A percentile compares a stretch with the other conserved stretches of the same genome.
phyloP scores from a whole-genome alignment of 2,797 vertebrate genomes.

The Orestias chungarensis region DNA sequence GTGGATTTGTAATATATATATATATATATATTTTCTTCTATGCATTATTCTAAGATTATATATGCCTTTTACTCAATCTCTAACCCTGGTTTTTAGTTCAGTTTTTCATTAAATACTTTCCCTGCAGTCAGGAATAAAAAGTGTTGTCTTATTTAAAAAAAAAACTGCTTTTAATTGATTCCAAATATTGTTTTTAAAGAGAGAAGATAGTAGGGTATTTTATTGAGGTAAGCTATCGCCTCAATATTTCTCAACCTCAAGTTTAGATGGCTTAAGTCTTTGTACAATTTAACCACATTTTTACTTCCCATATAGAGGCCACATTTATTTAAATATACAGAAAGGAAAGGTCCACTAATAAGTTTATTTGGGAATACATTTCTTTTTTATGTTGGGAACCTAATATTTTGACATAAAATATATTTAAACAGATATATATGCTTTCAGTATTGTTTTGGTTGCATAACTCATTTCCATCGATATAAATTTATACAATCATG shows the following conservation, averaged over 20 bases:
- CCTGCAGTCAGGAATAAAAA: neutral
- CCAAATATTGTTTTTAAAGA: neutral
- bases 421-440: neutral
- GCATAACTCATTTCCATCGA: too few species aligned
- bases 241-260: neutral
- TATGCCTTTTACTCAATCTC: neutral
- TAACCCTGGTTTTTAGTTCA: neutral
- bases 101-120: neutral
- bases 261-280: neutral
- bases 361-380: neutral
- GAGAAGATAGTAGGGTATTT: neutral
- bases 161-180: neutral
- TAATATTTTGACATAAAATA: neutral
- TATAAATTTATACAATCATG: too few species aligned
- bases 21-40: neutral
- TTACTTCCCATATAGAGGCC: neutral
- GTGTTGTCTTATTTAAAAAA: neutral
- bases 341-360: neutral
- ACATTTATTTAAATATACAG: neutral
- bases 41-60: neutral
- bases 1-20: neutral
- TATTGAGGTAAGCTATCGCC: neutral
- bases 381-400: neutral
- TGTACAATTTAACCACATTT: neutral
- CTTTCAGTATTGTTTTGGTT: neutral